Base-by-base conservation (phyloP, 2,797 vertebrate genomes). In the Anguilla obscura region DNA sequence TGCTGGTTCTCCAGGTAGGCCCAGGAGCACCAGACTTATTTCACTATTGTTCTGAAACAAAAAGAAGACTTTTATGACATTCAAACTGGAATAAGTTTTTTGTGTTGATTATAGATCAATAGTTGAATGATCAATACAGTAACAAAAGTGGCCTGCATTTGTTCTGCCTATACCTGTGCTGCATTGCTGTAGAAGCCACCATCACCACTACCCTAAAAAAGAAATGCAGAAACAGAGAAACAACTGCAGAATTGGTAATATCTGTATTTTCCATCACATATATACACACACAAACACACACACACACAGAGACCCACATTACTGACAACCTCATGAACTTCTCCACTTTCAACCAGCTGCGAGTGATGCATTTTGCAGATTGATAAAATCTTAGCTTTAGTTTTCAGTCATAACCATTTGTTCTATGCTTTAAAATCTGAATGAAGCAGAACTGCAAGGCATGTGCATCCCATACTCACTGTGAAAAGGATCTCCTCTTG, bases 121-220 rank as follows among this genome's bases (percentile, higher is more conserved):
- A n/a, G 63, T 66, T 69, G n/a, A n/a, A 63, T 63, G 63, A 27
- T 7, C 24, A n/a, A 21, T 63, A 63, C 21, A 63, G 60, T 63
- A 63, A 63, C 24, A 63, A 24, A 9, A 10, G 21, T 24, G 3
- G 58, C 4, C 16, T 5, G 21, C 16, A 33, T 1, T 7, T 21
- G 76, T 9, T 30, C 12, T 33, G 45, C 63, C 48, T 16, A 12
- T 87, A 87, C 60, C 80, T 84, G 8, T 69, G 58, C 14, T 12
- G 66, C n/a, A 83, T 69, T 84, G 79, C 79, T 87, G 54, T 12
- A 69, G 79, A 84, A 18, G 60, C 33, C 56, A 63, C 63, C 79
- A 83, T 83, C 86, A 66, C 79, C 80, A 66, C 76, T 84, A 27
- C 54, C 80, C 87, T 84, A 58, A n/a, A 84, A 84, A 83, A 63